Conservation (phyloP, 2,888 invertebrate species). For the Hemistola chrysoprasaria region DNA sequence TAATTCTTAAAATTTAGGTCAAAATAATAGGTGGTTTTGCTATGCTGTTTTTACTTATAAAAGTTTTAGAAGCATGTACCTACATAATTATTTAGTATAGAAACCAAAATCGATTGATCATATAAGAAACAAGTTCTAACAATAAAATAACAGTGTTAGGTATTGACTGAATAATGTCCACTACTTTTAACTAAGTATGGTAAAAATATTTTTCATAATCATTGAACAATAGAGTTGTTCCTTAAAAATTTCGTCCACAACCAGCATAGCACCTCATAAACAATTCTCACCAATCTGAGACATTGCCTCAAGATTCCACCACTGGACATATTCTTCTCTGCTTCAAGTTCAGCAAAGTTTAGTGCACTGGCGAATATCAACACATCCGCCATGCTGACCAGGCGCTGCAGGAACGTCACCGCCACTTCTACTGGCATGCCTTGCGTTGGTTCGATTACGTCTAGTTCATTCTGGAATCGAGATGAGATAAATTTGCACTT, state of each 20-base stretch:
- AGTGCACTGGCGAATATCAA: constrained; percentile 98
- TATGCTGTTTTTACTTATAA: constrained; percentile 14
- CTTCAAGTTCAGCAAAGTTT: constrained; percentile 98
- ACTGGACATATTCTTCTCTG: constrained; percentile 99
- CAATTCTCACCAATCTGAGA: constrained; percentile 89
- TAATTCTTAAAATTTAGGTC: too few species aligned
- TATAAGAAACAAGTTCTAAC: too few species aligned
- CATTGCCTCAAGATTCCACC: constrained; percentile 99
- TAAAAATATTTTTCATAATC: too few species aligned
- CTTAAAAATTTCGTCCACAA: too few species aligned
- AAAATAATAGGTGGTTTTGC: constrained; percentile 8
- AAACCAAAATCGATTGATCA: not conserved
- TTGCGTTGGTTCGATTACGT: constrained; percentile 98
- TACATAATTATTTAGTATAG: not conserved
- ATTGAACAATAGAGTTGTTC: too few species aligned
- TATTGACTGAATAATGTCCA: too few species aligned
- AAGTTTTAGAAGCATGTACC: too few species aligned
- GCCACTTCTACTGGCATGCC: constrained; percentile 99
- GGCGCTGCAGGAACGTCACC: constrained; percentile 97
- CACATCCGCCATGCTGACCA: constrained; percentile 99
- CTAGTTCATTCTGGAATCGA: constrained; percentile 93
- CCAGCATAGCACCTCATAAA: constrained; percentile 22
- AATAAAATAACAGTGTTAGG: too few species aligned
- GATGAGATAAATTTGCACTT: too few species aligned
- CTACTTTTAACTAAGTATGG: too few species aligned